Percentiles rank a stretch among this genome's conserved stretches.
Evolutionary conservation across 2,888 invertebrate species (phyloP).

Genomic region (Linnaemya tessellans): DNA sequence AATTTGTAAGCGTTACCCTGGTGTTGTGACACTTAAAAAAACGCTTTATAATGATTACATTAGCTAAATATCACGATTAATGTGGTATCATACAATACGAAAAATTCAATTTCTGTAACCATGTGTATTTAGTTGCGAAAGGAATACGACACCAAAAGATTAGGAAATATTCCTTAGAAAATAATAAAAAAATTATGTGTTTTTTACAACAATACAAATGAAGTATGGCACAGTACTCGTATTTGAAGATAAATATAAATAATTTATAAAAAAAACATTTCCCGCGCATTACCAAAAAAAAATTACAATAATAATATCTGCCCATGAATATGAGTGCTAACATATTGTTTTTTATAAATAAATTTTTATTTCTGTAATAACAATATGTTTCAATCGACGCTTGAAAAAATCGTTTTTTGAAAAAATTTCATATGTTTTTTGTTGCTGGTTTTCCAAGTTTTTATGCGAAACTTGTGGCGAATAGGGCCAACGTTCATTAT

Average conservation of each 20-base stretch:
- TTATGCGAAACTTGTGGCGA: neutral
- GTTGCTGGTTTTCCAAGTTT: neutral
- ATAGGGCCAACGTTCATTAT: neutral
- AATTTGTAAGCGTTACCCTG: no score
- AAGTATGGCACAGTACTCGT: no score
- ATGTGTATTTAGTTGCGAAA: no score
- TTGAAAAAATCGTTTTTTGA: neutral
- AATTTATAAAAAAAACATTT: neutral
- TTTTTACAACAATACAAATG: neutral
- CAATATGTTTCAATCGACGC: constrained; percentile 41
- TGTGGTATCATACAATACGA: no score
- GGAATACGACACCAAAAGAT: no score
- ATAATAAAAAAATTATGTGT: no score
- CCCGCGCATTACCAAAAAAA: neutral
- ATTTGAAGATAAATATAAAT: neutral
- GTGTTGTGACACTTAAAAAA: no score
- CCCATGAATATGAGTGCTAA: neutral
- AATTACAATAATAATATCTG: neutral
- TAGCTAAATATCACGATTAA: no score
- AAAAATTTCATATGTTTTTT: constrained; percentile 8
- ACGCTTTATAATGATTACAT: no score
- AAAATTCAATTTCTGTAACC: no score
- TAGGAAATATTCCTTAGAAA: no score
- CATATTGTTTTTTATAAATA: neutral
- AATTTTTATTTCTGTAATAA: constrained; percentile 21